Evolutionary conservation across 2,888 invertebrate genomes (phyloP), one percentile per base, ranked within the genome.

Genomic region (Choristoneura rosaceana): DNA sequence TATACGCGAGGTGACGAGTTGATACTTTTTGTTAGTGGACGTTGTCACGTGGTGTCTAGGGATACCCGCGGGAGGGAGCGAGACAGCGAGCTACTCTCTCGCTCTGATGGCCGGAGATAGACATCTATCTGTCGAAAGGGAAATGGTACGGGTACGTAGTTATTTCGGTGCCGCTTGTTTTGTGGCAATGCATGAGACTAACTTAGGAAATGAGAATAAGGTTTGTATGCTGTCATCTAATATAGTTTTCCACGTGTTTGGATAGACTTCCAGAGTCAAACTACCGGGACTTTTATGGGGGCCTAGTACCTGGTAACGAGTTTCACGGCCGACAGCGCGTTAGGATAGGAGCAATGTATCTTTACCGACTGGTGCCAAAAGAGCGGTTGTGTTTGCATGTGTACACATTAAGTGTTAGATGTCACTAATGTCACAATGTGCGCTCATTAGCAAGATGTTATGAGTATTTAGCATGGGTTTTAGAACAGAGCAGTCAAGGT

Each of bases 1-100:
- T 83, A 86, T 84, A 86, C 79, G 78, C 76, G 75, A 75, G 74
- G 81, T 81, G 84, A 85, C 76, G 82, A 89, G 84, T 88, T 89
- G 86, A 83, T 88, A 85, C 88, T 81, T 89, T 89, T 83, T 80
- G 83, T 77, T 82, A 77, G 77, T 79, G 78, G 79, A 82, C 85
- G 81, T 80, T 84, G 90, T 88, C 91, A 91, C 90, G 91, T 91
- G 91, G 88, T 87, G 84, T 86, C 83, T 84, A 82, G 87, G 87
- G 87, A 87, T 86, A 84, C 84, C 84, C 83, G 81, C 80, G 82
- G 79, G 90, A 79, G 85, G 70, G 85, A 89, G 78, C 75, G 87
- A 86, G 88, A 87, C 74, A 79, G 78, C 73, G 73, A 82, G 76
- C 79, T 80, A 80, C 76, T 78, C 73, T 89, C 83, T 82, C 87